Percentiles rank a stretch among this genome's conserved stretches.
These are phyloP conservation scores for Lampris incognitus DNA, from an alignment of 2,113 vertebrate species.

Conservation along the genomic window DNA sequence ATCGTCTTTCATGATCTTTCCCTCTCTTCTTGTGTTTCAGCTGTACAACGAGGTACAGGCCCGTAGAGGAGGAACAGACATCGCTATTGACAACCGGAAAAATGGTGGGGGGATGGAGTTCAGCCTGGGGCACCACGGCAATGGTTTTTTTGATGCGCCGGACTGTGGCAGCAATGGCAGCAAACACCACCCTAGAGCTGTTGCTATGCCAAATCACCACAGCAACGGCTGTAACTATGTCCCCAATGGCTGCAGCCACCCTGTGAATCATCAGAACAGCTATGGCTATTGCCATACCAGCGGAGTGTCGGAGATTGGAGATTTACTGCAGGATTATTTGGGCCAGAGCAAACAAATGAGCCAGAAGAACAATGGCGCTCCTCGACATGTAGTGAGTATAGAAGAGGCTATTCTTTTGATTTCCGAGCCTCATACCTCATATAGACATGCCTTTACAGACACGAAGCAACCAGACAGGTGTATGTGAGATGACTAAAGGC, in stretches of 20 bases:
- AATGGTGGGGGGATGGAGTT: slow-evolving; percentile 72
- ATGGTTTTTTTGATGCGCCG: slow-evolving; percentile 46
- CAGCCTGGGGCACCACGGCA: slow-evolving; percentile 68
- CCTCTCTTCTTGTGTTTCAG: slow-evolving; percentile 74
- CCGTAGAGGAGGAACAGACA: slow-evolving; percentile 86
- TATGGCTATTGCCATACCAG: slow-evolving; percentile 55
- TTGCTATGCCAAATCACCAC: slow-evolving; percentile 47
- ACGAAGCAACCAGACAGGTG: slow-evolving; percentile 46
- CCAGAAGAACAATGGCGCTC: slow-evolving; percentile 79
- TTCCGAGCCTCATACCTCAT: slow-evolving; percentile 20
- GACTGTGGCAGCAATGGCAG: slow-evolving; percentile 42
- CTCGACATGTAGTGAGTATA: slow-evolving; percentile 87
- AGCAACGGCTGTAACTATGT: slow-evolving; percentile 51
- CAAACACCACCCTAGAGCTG: slow-evolving; percentile 50
- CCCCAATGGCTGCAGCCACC: slow-evolving; percentile 51
- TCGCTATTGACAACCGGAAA: slow-evolving; percentile 64
- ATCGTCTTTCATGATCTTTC: background rate
- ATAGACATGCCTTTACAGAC: slow-evolving; percentile 42
- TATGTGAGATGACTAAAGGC: slow-evolving; percentile 46
- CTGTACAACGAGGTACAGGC: slow-evolving; percentile 95
- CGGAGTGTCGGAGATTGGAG: slow-evolving; percentile 71
- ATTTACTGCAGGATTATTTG: slow-evolving; percentile 80
- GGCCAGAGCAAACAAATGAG: slow-evolving; percentile 66
- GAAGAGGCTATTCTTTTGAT: slow-evolving; percentile 7
- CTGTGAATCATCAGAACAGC: slow-evolving; percentile 57